These are phyloP conservation scores for Asbolus verrucosus DNA, from an alignment of 1,140 invertebrate genomes.

Conservation along the genomic window DNA sequence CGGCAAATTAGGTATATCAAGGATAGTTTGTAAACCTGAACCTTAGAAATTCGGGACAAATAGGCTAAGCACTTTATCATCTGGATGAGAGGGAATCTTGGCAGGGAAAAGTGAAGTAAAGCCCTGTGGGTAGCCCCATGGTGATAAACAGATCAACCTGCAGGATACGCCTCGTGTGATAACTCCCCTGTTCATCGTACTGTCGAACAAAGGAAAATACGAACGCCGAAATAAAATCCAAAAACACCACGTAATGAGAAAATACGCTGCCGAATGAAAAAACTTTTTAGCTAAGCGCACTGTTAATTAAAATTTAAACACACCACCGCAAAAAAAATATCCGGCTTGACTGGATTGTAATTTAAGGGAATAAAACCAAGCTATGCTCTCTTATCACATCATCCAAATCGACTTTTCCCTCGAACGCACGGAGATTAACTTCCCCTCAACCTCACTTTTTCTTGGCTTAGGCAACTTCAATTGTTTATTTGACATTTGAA, in stretches of 20 bases:
- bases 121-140: slow-evolving; percentile 31
- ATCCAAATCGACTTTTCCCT: background rate
- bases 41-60: slow-evolving; percentile 33
- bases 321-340: no score
- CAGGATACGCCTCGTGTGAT: slow-evolving; percentile 27
- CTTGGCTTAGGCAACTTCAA: slow-evolving; percentile 14
- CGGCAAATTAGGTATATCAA: slow-evolving; percentile 25
- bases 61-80: slow-evolving; percentile 21
- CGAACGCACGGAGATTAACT: no score
- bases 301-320: no score
- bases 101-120: slow-evolving; percentile 31
- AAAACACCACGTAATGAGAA: background rate
- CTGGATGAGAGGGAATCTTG: slow-evolving; percentile 12
- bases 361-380: no score
- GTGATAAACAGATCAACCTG: slow-evolving; percentile 35
- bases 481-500: slow-evolving; percentile 39
- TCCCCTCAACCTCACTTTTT: no score
- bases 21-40: slow-evolving; percentile 29
- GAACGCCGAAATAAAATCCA: slow-evolving; percentile 1
- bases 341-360: no score
- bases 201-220: slow-evolving; percentile 12
- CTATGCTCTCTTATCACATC: slow-evolving; percentile 1
- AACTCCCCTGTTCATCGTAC: background rate
- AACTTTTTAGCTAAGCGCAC: slow-evolving; percentile 11
- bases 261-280: slow-evolving; percentile 15